phyloP scores from a whole-genome alignment of 2,113 vertebrate genomes.

The Dromiciops gliroides region DNA sequence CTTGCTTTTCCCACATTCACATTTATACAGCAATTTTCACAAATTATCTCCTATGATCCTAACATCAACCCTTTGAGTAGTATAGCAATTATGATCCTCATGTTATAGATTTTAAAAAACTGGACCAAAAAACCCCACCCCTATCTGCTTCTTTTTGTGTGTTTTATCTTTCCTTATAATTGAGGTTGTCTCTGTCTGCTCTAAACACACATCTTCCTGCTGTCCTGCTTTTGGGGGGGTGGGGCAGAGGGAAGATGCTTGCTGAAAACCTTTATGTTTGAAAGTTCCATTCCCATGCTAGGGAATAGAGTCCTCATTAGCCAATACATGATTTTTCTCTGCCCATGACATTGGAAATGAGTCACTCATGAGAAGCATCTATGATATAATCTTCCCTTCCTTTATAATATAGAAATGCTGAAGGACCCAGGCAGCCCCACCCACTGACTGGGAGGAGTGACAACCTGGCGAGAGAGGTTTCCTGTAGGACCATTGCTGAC shows the following conservation, averaged over 20 bases:
- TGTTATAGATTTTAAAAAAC: neutral
- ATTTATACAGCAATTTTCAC: neutral
- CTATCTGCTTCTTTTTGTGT: neutral
- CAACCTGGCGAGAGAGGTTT: neutral
- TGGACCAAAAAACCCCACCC: too few species aligned
- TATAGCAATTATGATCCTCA: neutral
- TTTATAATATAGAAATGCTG: neutral
- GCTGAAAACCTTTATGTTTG: neutral
- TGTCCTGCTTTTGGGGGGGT: neutral
- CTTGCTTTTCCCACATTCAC: neutral
- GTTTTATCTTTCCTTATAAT: neutral
- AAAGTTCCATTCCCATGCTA: neutral
- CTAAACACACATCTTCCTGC: neutral
- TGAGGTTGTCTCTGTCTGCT: neutral
- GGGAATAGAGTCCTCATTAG: neutral
- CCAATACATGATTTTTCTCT: neutral
- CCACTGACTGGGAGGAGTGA: neutral
- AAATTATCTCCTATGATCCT: neutral
- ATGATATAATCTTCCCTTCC: neutral
- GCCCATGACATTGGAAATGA: neutral
- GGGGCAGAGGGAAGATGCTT: neutral
- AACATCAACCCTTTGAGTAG: neutral
- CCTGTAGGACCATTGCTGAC: neutral
- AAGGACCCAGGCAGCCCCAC: neutral
- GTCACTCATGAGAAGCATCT: neutral